Evolutionary conservation across 2,113 vertebrate genomes (phyloP).

Genomic region (Corynorhinus townsendii): DNA sequence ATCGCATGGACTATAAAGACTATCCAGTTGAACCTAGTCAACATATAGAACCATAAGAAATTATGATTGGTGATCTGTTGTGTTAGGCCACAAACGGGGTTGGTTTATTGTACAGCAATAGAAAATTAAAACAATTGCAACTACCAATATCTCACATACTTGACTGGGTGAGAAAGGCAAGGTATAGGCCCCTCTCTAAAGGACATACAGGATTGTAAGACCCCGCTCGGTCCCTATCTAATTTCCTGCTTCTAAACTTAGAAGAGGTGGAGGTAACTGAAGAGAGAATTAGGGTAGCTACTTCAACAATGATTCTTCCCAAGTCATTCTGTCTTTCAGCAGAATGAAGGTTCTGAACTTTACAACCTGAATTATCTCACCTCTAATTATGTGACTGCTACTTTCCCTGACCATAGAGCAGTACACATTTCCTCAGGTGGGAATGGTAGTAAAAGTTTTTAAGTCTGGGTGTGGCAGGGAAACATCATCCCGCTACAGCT

Average conservation of each 20-base stretch:
- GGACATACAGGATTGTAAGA: not conserved
- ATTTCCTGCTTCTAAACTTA: not conserved
- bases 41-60: not conserved
- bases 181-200: not conserved
- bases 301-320: not conserved
- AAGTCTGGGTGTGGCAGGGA: not conserved
- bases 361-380: not conserved
- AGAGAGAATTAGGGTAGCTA: not conserved
- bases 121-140: not conserved
- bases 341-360: not conserved
- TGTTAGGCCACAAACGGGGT: not conserved
- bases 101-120: not conserved
- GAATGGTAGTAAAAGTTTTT: not conserved
- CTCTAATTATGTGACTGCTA: not conserved
- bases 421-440: not conserved
- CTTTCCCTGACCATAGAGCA: not conserved
- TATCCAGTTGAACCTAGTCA: not conserved
- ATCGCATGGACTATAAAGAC: not conserved
- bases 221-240: too few species aligned
- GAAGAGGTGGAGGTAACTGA: not conserved
- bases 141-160: not conserved
- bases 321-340: not conserved
- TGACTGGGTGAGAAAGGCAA: not conserved
- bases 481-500: not conserved
- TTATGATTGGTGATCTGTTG: not conserved